phyloP scores from a whole-genome alignment of 92 coral and sea anemone species.

The Porites cylindrica region DNA sequence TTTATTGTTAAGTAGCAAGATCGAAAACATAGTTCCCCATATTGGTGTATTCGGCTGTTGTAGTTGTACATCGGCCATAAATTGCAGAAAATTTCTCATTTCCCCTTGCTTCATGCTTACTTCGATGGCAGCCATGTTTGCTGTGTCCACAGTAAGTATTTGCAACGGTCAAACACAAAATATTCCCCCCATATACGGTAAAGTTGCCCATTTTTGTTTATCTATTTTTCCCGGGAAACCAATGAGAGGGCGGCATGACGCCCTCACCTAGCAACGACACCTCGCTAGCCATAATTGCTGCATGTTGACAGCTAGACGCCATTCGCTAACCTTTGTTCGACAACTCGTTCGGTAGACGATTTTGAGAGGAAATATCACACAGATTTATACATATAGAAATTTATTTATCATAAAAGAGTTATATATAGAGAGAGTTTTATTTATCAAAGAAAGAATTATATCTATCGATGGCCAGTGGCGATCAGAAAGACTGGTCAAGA shows the following conservation, averaged over 20 bases:
- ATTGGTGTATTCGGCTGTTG: not conserved
- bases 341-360: not conserved
- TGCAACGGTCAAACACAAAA: not conserved
- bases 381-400: not conserved
- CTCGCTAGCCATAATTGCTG: constrained; percentile 4
- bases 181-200: not conserved
- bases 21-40: not conserved
- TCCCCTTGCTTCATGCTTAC: not conserved
- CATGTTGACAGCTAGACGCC: constrained; percentile 2
- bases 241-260: constrained; percentile 18
- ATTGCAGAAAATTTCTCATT: not conserved
- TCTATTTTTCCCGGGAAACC: constrained; percentile 25
- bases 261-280: constrained; percentile 19
- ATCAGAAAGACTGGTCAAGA: constrained; percentile 7
- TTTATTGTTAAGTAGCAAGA: not conserved
- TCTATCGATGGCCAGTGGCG: constrained; percentile 10
- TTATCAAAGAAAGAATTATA: constrained; percentile 18
- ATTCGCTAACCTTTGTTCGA: not conserved
- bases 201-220: not conserved
- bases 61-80: constrained; percentile 5
- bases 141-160: constrained; percentile 10
- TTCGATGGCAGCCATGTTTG: constrained; percentile 13
- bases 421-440: constrained; percentile 10
- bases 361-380: not conserved
- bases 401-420: not conserved